Percentiles rank a stretch among this genome's conserved stretches.
Conservation (phyloP, 2,797 vertebrate genomes). For the Notolepis coatsorum region DNA sequence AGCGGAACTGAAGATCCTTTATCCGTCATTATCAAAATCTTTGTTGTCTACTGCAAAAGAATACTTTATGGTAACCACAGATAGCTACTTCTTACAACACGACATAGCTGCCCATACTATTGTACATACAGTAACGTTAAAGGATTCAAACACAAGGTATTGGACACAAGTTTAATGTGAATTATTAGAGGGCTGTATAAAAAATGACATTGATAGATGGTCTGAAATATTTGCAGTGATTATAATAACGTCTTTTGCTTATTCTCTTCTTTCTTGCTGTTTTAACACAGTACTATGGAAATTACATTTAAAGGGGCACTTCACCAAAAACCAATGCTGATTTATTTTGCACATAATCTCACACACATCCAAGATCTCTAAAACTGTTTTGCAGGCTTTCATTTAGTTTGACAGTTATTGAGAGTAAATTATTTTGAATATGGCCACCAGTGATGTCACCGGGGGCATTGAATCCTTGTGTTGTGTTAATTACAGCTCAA, state of each 20-base stretch:
- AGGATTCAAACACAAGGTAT: constrained; percentile 5
- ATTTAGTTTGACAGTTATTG: too few species aligned
- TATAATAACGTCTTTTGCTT: constrained; percentile 28
- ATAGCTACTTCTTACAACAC: too few species aligned
- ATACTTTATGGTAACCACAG: neutral
- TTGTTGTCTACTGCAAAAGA: constrained; percentile 36
- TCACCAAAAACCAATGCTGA: too few species aligned
- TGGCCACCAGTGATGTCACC: too few species aligned
- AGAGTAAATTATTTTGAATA: too few species aligned
- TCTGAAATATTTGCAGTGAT: constrained; percentile 48
- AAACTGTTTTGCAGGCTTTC: too few species aligned
- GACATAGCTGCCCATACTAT: constrained; percentile 29
- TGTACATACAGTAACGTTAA: constrained; percentile 49
- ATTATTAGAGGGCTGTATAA: constrained; percentile 44
- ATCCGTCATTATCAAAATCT: constrained; percentile 33
- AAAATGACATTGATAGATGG: constrained; percentile 35
- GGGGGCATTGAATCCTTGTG: too few species aligned
- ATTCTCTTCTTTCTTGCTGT: constrained; percentile 38
- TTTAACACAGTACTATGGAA: constrained; percentile 43
- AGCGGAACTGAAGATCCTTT: constrained; percentile 44
- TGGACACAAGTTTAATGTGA: constrained; percentile 21
- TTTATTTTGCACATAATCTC: too few species aligned
- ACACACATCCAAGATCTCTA: too few species aligned
- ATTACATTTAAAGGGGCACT: too few species aligned
- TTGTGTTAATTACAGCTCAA: too few species aligned